Percentiles rank a stretch among this genome's conserved stretches.
Evolutionary conservation across 2,888 invertebrate genomes (phyloP).

Genomic region (Parthenolecanium corni): DNA sequence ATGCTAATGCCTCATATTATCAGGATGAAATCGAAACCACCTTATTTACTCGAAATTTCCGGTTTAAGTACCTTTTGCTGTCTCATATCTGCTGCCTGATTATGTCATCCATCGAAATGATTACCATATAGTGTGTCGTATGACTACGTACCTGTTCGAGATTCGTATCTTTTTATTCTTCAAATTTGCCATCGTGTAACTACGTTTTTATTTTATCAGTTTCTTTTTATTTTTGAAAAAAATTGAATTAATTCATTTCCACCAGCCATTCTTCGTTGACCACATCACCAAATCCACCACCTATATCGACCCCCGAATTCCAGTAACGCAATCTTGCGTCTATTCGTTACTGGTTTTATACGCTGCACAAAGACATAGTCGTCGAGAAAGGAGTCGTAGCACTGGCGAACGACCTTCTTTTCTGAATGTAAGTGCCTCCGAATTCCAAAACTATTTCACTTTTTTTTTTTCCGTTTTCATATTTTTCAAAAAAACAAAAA

Average conservation of each 20-base stretch:
- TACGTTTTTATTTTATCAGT: no score
- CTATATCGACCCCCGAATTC: slow-evolving; percentile 93
- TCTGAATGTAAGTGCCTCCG: slow-evolving; percentile 32
- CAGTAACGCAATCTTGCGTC: slow-evolving; percentile 59
- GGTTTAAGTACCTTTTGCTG: not conserved
- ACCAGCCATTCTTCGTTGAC: slow-evolving; percentile 82
- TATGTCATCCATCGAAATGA: no score
- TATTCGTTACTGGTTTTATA: slow-evolving; percentile 29
- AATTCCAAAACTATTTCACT: not conserved
- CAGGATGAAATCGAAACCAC: not conserved
- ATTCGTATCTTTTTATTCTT: no score
- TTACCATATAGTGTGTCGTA: no score
- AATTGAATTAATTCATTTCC: no score
- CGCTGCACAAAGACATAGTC: slow-evolving; percentile 16
- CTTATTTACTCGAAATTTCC: not conserved
- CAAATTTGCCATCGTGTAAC: no score
- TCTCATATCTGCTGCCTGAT: no score
- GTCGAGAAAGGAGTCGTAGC: slow-evolving; percentile 23
- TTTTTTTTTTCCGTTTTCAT: not conserved
- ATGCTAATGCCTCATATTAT: not conserved
- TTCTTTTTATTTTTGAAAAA: no score
- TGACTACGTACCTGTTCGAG: no score
- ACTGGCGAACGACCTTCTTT: slow-evolving; percentile 26
- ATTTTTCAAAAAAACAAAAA: not conserved
- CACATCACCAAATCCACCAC: slow-evolving; percentile 87